phyloP scores from a whole-genome alignment of 2,113 vertebrate genomes.

The Campylomormyrus numenius region DNA sequence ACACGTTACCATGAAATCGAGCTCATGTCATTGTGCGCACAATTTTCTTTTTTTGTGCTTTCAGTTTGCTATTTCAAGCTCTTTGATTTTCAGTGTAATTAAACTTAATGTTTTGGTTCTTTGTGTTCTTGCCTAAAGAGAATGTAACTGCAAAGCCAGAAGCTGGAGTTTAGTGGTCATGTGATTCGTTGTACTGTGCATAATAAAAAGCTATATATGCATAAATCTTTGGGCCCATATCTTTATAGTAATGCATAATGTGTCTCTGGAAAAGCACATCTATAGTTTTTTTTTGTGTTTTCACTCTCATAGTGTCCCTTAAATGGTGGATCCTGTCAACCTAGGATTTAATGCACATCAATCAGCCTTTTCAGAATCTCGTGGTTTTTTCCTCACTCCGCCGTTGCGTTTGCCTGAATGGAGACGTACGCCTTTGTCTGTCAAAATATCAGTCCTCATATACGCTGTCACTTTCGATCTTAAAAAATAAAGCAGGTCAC shows the following conservation, averaged over 20 bases:
- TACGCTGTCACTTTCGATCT: neutral
- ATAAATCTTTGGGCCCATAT: neutral
- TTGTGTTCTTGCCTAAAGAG: neutral
- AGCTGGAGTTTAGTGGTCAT: neutral
- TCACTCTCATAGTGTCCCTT: neutral
- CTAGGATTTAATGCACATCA: neutral
- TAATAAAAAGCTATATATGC: neutral
- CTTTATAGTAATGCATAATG: neutral
- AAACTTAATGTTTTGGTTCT: neutral
- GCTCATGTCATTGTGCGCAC: neutral
- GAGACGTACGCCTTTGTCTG: neutral
- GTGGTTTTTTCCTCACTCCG: neutral
- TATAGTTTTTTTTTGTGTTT: neutral
- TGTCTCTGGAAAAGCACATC: neutral
- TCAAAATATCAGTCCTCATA: neutral
- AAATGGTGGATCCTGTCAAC: neutral
- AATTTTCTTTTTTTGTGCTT: neutral
- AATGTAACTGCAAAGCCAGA: neutral
- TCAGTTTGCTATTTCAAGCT: neutral
- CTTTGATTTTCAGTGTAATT: neutral
- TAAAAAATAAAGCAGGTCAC: neutral
- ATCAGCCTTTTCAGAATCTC: neutral
- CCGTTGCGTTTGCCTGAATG: neutral
- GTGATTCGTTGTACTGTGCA: neutral
- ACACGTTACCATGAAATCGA: neutral